Conservation (phyloP, 2,797 vertebrate species). For the Molothrus ater region DNA sequence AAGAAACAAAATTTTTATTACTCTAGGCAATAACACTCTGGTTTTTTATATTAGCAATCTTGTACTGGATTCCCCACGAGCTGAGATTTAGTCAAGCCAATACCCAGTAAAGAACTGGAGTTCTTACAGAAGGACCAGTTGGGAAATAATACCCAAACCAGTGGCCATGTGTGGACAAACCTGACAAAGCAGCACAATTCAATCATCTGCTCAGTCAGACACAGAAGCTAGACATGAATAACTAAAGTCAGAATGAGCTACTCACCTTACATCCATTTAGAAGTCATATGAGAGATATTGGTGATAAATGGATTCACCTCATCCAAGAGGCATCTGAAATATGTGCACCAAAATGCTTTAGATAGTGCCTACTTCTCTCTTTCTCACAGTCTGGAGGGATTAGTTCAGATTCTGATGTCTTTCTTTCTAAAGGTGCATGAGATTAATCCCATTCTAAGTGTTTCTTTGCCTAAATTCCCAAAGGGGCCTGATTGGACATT, state of each 20-base stretch:
- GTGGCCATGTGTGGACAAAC: rapidly evolving
- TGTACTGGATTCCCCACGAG: neutral
- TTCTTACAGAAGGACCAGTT: neutral
- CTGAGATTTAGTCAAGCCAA: neutral
- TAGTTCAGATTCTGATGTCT: neutral
- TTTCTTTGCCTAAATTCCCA: neutral
- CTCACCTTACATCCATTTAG: neutral
- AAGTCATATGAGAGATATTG: neutral
- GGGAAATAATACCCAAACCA: neutral
- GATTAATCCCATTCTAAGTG: neutral
- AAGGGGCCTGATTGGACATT: neutral
- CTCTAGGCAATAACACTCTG: neutral
- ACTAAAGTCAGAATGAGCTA: neutral
- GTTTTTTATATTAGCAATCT: neutral
- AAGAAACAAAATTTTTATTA: neutral
- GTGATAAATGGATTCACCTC: neutral
- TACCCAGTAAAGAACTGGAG: neutral
- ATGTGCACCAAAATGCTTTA: neutral
- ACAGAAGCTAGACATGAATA: neutral
- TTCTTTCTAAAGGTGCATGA: neutral
- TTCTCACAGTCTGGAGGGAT: neutral
- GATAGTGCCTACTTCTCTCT: neutral
- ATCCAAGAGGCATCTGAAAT: neutral
- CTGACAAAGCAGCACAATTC: neutral
- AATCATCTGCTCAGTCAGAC: neutral